Conservation (phyloP, 2,888 invertebrate species). For the Hoplodrina blanda region DNA sequence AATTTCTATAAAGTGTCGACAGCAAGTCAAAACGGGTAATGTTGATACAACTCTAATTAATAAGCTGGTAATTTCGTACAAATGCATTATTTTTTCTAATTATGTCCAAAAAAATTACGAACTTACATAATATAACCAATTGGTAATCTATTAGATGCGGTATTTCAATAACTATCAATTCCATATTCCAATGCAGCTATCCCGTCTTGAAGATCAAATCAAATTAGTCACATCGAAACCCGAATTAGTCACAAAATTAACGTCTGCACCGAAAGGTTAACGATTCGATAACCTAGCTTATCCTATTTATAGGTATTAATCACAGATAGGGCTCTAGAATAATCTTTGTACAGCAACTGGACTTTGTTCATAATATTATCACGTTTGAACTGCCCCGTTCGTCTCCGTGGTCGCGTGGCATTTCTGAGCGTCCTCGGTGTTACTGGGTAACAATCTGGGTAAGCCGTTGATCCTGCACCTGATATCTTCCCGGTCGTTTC, state of each 20-base stretch:
- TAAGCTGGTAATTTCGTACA: constrained; percentile 18
- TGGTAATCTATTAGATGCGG: background rate
- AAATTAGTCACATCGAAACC: constrained; percentile 3
- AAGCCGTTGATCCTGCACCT: too few species aligned
- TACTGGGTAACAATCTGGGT: too few species aligned
- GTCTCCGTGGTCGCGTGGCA: too few species aligned
- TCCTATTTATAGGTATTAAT: constrained; percentile 45
- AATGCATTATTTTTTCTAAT: background rate
- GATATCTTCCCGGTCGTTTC: too few species aligned
- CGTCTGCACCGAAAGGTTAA: constrained; percentile 29
- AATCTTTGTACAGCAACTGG: constrained; percentile 37
- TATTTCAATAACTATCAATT: too few species aligned
- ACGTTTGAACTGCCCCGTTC: constrained; percentile 7
- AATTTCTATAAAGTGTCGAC: constrained; percentile 92
- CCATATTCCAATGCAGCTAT: background rate
- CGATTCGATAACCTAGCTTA: constrained; percentile 40
- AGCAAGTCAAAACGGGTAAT: constrained; percentile 85
- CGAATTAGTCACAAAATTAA: constrained; percentile 1
- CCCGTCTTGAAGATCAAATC: background rate
- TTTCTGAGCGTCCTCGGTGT: too few species aligned
- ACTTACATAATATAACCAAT: background rate
- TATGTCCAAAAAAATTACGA: background rate
- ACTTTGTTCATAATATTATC: constrained; percentile 42
- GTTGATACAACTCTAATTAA: constrained; percentile 32
- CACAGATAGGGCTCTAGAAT: constrained; percentile 34